These are phyloP conservation scores for Actenoides lindsayi DNA, from an alignment of 2,113 vertebrate species.

Conservation along the genomic window DNA sequence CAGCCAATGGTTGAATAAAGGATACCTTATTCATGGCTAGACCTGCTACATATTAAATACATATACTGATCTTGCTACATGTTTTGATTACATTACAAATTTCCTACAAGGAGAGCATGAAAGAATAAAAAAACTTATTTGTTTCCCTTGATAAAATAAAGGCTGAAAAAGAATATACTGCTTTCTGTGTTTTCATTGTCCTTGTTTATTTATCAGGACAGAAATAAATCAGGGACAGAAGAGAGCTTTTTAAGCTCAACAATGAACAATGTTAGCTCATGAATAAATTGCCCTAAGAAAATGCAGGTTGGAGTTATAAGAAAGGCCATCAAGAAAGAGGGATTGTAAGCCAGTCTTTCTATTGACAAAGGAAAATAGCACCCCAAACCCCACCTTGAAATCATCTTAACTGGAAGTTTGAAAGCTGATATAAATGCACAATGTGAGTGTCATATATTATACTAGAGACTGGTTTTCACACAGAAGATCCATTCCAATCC, in stretches of 20 bases:
- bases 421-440: neutral
- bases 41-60: neutral
- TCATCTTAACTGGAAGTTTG: neutral
- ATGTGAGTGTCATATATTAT: neutral
- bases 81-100: conserved; percentile 35
- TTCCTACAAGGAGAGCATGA: neutral
- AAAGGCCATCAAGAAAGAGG: neutral
- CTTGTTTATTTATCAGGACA: conserved; percentile 9
- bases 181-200: neutral
- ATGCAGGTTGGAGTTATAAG: neutral
- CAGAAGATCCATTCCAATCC: neutral
- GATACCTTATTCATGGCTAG: neutral
- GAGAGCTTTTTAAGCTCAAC: neutral
- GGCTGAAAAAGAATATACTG: neutral
- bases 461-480: neutral
- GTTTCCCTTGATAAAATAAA: neutral
- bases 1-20: neutral
- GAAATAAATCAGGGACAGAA: conserved; percentile 22
- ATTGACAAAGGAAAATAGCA: neutral
- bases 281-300: conserved; percentile 15
- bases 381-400: neutral
- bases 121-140: neutral
- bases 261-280: neutral
- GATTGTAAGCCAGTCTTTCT: neutral
- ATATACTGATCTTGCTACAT: neutral